Evolutionary conservation across 2,797 vertebrate genomes (phyloP), one percentile per base, ranked within the genome.

Genomic region (Pseudochaenichthys georgianus): DNA sequence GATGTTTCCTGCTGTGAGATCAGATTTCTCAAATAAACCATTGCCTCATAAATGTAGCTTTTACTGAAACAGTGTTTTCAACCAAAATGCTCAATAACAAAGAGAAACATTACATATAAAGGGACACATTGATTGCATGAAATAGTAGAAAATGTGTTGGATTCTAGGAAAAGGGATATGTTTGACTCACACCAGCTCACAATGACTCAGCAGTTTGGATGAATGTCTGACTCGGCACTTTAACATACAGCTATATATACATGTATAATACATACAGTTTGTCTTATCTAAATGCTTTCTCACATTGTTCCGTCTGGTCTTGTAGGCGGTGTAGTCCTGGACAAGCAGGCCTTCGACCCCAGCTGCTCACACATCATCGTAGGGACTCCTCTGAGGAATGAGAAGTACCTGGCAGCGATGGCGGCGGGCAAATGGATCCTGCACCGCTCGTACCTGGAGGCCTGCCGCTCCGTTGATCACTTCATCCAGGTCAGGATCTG

Each of bases 341-440:
- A 99, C 84, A 98, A 97, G 72, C 98, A 99, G 89, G 96, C 96
- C 73, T 99, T 99, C 74, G 98, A 99, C 87, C 94, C 96, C 9
- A 97, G 90, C 77, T 99, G 98, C 85, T 97, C 98, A 2, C 98
- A 99, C 89, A 99, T 98, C 78, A 93, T 99, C 46, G 98, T 99
- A 58, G 98, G 98, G 31, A 96, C 95, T 65, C 98, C 98, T 2
- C 96, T 99, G 81, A 95, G 98, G 3, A 99, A 99, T 13, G 98
- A 99, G 79, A 99, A 99, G 73, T 99, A 98, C 86, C 83, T 99
- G 83, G 98, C 98, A 7, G 97, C 98, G 0, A 97, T 99, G 97
- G 98, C 98, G 11, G 96, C 98, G 0, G 98, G 98, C 0, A 99
- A 99, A 80, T 99, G 98, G 98, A 97, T 99, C 75, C 96, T 99